A percentile compares a stretch with the other conserved stretches of the same genome.
Evolutionary conservation across 2,797 vertebrate genomes (phyloP).

Genomic region (Sebastes steindachneri): DNA sequence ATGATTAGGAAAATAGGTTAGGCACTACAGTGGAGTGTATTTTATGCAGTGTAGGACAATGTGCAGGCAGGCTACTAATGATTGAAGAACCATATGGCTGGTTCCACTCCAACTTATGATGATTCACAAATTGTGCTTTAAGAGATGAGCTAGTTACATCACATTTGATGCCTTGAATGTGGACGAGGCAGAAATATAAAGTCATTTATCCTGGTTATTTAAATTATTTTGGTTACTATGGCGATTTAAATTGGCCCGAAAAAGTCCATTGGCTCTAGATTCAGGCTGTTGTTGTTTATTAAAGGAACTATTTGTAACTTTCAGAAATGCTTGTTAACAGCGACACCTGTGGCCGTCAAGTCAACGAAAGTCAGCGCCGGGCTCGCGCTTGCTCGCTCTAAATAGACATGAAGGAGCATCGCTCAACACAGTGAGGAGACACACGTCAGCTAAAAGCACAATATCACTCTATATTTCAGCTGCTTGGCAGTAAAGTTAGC

Average conservation of each 20-base stretch:
- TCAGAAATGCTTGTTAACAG: too few species aligned
- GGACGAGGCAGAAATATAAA: not conserved
- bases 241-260: not conserved
- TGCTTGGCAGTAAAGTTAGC: too few species aligned
- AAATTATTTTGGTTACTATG: not conserved
- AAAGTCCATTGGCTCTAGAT: not conserved
- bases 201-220: not conserved
- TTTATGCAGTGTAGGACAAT: not conserved
- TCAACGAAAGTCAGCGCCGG: too few species aligned
- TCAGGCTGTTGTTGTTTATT: not conserved
- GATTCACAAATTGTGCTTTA: not conserved
- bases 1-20: too few species aligned
- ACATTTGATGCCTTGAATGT: not conserved
- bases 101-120: not conserved
- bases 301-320: too few species aligned
- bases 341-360: too few species aligned
- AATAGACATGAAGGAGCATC: too few species aligned
- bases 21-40: not conserved
- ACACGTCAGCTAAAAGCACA: too few species aligned
- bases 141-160: not conserved
- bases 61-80: not conserved
- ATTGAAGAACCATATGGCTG: not conserved
- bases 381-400: too few species aligned
- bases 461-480: too few species aligned
- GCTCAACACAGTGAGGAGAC: too few species aligned